Evolutionary conservation across 2,797 vertebrate species (phyloP), one percentile per base, ranked within the genome.

Genomic region (Anguilla obscura): DNA sequence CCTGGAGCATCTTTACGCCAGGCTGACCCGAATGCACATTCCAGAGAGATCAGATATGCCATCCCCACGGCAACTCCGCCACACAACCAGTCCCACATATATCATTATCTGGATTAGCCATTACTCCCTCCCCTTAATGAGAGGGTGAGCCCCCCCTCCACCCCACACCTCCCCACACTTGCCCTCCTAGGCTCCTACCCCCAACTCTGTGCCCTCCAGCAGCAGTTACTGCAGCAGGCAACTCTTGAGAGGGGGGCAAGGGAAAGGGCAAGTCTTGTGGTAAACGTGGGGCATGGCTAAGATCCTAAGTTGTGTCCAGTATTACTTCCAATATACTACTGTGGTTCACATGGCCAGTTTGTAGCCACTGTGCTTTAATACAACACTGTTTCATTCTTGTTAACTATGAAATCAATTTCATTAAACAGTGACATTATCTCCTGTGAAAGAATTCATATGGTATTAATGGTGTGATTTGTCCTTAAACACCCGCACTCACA

Each of bases 41-140:
- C 89, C 90, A 85, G 18, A 85, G 87, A 89, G 88, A 90, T 90
- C 89, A 91, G 80, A 91, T 89, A 60, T 45, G 50, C 60, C 40
- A 86, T 89, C 89, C 82, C 88, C 50, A 85, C 58, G 84, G 91
- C 86, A 90, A 91, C 89, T 86, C 45, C 24, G 40, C 84, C 79
- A 86, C 85, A 87, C 88, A 91, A 74, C 85, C 79, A 80, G 88
- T 33, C 86, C 58, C 86, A 89, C 50, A 86, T 89, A 88, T 92
- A 89, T 91, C 86, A 91, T 90, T 91, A 89, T 87, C 48, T 82
- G 86, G 87, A 91, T 92, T 89, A 91, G 80, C 48, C 87, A 85
- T 50, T 84, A 86, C 85, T 58, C 27, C 83, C 76, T 85, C 85
- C 86, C 86, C 30, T 40, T 60, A 63, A 85, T 85, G 18, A 60